Evolutionary conservation across 2,113 vertebrate genomes (phyloP), one percentile per base, ranked within the genome.

Genomic region (Polypterus senegalus): DNA sequence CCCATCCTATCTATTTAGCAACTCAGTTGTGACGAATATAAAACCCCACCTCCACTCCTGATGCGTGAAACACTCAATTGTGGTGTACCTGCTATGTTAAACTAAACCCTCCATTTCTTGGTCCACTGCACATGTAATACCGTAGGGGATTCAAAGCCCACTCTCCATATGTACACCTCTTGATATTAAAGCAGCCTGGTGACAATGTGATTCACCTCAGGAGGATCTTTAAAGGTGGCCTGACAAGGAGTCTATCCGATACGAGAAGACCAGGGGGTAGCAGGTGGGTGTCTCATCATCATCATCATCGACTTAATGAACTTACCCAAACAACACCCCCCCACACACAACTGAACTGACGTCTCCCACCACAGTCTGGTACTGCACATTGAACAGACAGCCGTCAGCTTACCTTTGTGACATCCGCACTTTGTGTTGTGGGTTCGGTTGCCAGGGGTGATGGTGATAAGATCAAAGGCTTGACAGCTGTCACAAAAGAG

Each of bases 381-480:
- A 76, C 76, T 72, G 70, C 54, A 44, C 6, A 61, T 11, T 61
- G 7, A 0, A 7, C 0, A 9, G 7, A 0, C 1, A 9, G 1
- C 1, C 3, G 1, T 2, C 8, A 4, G 6, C 49, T 51, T 51
- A 51, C 49, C 49, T 6, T 51, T 51, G 6, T 51, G 6, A 51
- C 49, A 56, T 56, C 60, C 11, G 8, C 83, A 86, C 1, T 63
- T 0, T 0, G 65, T 48, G 0, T 87, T 63, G 47, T 81, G 82
- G 0, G 79, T 83, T 7, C 57, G 65, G 70, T 82, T 87, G 47
- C 84, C 83, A 1, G 44, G n/a, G 10, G 56, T 63, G 4, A 56
- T 0, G 0, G 74, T 79, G 6, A 63, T 4, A 5, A 77, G 58
- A 0, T 81, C 83, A 0, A 44, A 6, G 7, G 57, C 57, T 47